These are phyloP conservation scores for Trissolcus japonicus DNA, from an alignment of 2,888 invertebrate genomes.

Conservation along the genomic window DNA sequence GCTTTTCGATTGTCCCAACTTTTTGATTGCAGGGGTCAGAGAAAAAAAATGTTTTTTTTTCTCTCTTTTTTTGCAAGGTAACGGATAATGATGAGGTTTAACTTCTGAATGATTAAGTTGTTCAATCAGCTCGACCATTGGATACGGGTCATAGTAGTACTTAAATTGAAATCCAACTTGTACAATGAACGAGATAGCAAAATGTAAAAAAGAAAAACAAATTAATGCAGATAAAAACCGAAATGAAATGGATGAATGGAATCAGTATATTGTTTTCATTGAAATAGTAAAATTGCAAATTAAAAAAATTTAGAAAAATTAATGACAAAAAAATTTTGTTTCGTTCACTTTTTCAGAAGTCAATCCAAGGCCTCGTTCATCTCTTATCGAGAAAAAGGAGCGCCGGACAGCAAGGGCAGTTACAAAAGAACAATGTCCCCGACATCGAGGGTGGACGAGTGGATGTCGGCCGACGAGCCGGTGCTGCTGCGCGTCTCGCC, in stretches of 20 bases:
- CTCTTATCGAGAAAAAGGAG: conserved; percentile 84
- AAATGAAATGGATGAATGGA: no score
- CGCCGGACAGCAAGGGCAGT: conserved; percentile 84
- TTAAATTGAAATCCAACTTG: conserved; percentile 20
- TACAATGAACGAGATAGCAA: conserved; percentile 13
- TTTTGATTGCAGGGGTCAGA: not conserved
- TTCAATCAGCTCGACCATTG: conserved; percentile 2
- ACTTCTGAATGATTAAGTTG: no score
- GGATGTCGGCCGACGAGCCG: conserved; percentile 71
- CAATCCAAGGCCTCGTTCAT: conserved; percentile 87
- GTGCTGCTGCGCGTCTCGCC: conserved; percentile 72
- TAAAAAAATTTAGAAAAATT: not conserved
- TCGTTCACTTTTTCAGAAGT: conserved; percentile 78
- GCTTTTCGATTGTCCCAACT: not conserved
- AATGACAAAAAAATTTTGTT: not conserved
- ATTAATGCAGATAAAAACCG: no score
- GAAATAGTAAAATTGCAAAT: not conserved
- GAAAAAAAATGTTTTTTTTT: not conserved
- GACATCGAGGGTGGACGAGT: conserved; percentile 73
- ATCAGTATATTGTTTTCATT: not conserved
- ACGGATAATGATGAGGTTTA: no score
- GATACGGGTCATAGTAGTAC: conserved; percentile 25
- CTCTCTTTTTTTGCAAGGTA: not conserved
- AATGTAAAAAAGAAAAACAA: no score
- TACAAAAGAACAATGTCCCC: conserved; percentile 86